phyloP scores from a whole-genome alignment of 2,113 vertebrate genomes.

The Gobio gobio region DNA sequence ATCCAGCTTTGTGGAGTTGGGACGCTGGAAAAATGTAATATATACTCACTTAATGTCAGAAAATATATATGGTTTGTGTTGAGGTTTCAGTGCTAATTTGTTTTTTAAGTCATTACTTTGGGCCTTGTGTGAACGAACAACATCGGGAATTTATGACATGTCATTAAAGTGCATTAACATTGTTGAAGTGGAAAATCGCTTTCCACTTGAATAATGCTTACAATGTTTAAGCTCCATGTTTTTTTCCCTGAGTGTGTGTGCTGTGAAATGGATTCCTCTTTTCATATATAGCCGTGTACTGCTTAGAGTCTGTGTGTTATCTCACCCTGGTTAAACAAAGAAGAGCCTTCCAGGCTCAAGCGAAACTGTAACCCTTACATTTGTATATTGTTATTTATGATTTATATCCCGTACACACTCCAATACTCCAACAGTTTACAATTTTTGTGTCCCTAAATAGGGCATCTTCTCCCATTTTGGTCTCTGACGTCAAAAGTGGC shows the following conservation, averaged over 20 bases:
- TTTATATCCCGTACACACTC: neutral
- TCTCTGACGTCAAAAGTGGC: neutral
- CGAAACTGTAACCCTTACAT: neutral
- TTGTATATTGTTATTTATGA: neutral
- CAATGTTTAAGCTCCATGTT: conserved; percentile 8
- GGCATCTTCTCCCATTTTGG: neutral
- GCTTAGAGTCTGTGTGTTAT: neutral
- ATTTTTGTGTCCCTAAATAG: neutral
- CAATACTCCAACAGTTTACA: neutral
- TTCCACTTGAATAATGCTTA: conserved; percentile 36
- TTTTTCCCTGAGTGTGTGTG: neutral
- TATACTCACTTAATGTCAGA: conserved; percentile 24
- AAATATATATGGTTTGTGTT: conserved; percentile 19
- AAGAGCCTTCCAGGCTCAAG: neutral
- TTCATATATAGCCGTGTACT: neutral
- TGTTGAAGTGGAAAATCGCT: conserved; percentile 38
- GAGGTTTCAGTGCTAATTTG: conserved; percentile 43
- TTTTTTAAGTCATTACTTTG: conserved; percentile 42
- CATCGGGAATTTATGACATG: conserved; percentile 33
- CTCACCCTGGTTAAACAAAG: neutral
- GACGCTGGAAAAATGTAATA: neutral
- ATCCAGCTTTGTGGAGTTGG: neutral
- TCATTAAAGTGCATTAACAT: conserved; percentile 41
- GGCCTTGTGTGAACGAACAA: conserved; percentile 16
- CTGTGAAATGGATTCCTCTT: conserved; percentile 22